These are phyloP conservation scores for Excalfactoria chinensis DNA, from an alignment of 2,113 vertebrate species.

Conservation along the genomic window DNA sequence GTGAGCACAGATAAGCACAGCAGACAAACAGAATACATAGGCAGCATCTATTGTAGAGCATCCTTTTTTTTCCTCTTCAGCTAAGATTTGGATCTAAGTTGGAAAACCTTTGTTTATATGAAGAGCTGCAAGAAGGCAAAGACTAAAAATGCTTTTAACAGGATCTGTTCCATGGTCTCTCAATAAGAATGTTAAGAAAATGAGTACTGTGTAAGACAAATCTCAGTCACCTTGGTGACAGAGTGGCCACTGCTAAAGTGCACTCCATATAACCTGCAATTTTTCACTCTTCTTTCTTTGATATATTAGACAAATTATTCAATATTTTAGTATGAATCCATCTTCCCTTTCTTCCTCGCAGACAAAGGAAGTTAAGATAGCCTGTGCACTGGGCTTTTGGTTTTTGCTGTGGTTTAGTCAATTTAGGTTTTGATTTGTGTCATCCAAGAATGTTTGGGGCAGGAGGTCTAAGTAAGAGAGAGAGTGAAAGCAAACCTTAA, in stretches of 20 bases:
- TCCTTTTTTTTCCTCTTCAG: neutral
- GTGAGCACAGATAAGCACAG: neutral
- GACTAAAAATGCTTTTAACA: neutral
- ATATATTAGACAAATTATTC: constrained; percentile 36
- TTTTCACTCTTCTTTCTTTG: neutral
- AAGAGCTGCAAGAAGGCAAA: neutral
- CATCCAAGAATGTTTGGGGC: neutral
- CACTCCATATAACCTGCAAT: neutral
- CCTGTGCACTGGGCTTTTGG: neutral
- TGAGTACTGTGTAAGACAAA: neutral
- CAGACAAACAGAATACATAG: neutral
- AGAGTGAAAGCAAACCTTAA: constrained; percentile 23
- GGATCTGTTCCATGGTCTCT: neutral
- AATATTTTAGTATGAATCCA: neutral
- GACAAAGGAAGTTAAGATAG: constrained; percentile 21
- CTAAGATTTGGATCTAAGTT: neutral
- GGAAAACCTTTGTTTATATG: neutral
- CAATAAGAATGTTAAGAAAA: constrained; percentile 16
- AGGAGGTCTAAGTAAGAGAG: neutral
- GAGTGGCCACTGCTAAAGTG: neutral
- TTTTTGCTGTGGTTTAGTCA: neutral
- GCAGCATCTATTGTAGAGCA: neutral
- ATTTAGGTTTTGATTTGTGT: constrained; percentile 37
- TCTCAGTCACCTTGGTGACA: constrained; percentile 31
- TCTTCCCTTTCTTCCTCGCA: neutral